Conservation (phyloP, 2,113 vertebrate species). For the Prochilodus magdalenae region DNA sequence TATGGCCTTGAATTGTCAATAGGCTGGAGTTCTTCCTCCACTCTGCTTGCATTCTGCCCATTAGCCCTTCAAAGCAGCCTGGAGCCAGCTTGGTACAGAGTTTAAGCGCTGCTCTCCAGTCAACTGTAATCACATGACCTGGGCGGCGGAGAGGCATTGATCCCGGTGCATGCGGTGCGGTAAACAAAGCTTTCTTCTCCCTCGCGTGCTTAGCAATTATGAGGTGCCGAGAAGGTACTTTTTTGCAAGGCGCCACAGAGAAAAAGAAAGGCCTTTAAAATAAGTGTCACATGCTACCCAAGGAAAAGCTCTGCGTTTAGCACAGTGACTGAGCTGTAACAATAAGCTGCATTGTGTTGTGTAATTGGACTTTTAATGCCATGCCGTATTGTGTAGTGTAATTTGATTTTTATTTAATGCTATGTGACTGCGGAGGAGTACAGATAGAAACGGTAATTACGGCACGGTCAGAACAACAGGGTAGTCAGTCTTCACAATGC, state of each 20-base stretch:
- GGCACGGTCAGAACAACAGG: neutral
- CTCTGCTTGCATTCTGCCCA: constrained; percentile 58
- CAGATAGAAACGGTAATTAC: constrained; percentile 14
- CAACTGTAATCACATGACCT: constrained; percentile 68
- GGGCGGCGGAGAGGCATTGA: constrained; percentile 68
- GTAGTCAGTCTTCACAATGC: neutral
- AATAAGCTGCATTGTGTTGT: constrained; percentile 18
- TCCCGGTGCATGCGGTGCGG: constrained; percentile 62
- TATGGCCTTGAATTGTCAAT: constrained; percentile 65
- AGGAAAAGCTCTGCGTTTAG: constrained; percentile 45
- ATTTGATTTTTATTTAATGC: constrained; percentile 35
- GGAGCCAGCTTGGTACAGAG: constrained; percentile 59
- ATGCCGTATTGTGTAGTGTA: constrained; percentile 6
- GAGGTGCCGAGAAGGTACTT: constrained; percentile 66
- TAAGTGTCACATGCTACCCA: constrained; percentile 15
- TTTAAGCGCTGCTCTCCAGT: constrained; percentile 67
- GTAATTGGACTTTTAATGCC: constrained; percentile 14
- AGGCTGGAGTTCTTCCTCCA: constrained; percentile 48
- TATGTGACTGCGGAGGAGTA: neutral
- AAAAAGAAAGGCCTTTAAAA: constrained; percentile 47
- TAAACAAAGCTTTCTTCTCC: constrained; percentile 73
- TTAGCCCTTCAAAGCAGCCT: constrained; percentile 60
- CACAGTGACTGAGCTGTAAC: constrained; percentile 52
- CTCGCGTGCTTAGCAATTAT: constrained; percentile 71
- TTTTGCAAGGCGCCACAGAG: constrained; percentile 61